Evolutionary conservation across 1,140 invertebrate species (phyloP).

Genomic region (Schmidtea mediterranea): DNA sequence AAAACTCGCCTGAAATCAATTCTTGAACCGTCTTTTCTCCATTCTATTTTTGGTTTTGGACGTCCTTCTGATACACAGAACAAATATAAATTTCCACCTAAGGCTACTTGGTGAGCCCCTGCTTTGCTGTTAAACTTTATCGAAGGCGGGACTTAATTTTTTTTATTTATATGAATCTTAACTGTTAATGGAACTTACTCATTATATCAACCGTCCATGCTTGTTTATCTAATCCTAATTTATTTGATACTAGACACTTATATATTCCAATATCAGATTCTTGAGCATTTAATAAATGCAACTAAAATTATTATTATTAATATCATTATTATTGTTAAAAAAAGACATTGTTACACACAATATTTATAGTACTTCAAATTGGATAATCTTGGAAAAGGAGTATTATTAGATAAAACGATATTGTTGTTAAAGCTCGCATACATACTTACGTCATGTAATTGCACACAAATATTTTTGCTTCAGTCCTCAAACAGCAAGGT

Average conservation of each 20-base stretch:
- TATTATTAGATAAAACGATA: too few relatives aligned
- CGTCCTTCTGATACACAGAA: not conserved
- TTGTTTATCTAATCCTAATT: slow-evolving; percentile 2
- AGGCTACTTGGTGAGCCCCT: not conserved
- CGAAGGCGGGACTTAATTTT: not conserved
- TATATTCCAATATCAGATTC: not conserved
- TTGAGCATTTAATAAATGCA: not conserved
- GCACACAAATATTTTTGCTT: too few relatives aligned
- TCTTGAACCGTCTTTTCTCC: not conserved
- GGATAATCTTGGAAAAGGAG: too few relatives aligned
- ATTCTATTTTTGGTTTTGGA: slow-evolving; percentile 1
- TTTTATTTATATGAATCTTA: not conserved
- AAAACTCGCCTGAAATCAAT: not conserved
- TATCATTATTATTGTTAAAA: too few relatives aligned
- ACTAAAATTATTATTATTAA: too few relatives aligned
- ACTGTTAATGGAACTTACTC: not conserved
- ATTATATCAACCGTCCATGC: not conserved
- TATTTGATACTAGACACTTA: slow-evolving; percentile 1
- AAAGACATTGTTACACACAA: too few relatives aligned
- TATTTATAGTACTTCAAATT: too few relatives aligned
- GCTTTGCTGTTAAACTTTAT: not conserved
- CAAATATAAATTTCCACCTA: not conserved
- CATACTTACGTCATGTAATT: too few relatives aligned
- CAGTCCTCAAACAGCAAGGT: too few relatives aligned
- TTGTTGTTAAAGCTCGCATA: too few relatives aligned